Evolutionary conservation across 1,140 invertebrate species (phyloP), one percentile per base, ranked within the genome.

Genomic region (Panagrolaimus sp.): DNA sequence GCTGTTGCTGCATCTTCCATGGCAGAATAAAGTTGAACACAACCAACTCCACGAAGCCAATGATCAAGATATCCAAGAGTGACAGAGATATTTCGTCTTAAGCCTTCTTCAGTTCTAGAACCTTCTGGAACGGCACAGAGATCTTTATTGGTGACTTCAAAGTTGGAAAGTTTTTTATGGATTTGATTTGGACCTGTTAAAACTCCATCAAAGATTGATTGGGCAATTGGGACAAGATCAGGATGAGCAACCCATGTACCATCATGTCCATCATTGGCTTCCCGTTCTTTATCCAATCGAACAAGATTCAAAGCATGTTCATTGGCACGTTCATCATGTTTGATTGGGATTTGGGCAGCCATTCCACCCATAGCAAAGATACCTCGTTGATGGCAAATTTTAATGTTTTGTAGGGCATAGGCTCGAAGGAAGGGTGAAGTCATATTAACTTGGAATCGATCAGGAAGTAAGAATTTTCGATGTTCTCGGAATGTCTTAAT

Each of bases 1-100:
- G 89, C 89, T 0, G 89, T 90, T 6, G 89, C 89, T 0, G 89
- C 89, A 82, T 90, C 89, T 79, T 90, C 89, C 55, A 90, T 87
- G 43, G 86, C 84, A 15, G 88, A 88, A 48, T 87, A 87, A 69
- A 88, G 87, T 70, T 86, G 85, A 80, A 89, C 90, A 78, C 89
- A 88, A 5, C 89, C 89, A 43, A 86, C 84, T 6, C 89, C 89
- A 26, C 86, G 85, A 45, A 90, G 76, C 89, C 89, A 90, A 67
- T 88, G 84, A 71, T 88, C 88, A 43, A 90, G 87, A 74, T 89
- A 90, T 3, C 89, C 74, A 24, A 77, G 67, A 68, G 79, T 77
- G 1, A 90, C 87, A 5, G 87, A 84, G 55, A 90, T 87, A 73
- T 90, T 90, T 71, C 89, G 87, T 46, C 85, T 84, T 5, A 90